Evolutionary conservation across 2,888 invertebrate genomes (phyloP).

Genomic region (Tholera decimalis): DNA sequence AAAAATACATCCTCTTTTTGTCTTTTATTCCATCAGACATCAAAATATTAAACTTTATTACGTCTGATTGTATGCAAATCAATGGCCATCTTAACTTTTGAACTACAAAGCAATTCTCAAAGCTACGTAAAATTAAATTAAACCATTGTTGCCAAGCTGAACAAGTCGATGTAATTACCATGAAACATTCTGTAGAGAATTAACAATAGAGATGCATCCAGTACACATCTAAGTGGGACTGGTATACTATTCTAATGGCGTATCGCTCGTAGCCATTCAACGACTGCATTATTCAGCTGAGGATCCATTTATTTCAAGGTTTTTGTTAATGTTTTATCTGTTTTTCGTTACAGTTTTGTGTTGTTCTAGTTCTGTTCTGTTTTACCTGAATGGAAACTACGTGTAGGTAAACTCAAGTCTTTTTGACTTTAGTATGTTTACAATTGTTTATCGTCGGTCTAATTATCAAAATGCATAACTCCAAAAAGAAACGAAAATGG

Average conservation of each 20-base stretch:
- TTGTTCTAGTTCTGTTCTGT: background rate
- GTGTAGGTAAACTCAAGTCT: background rate
- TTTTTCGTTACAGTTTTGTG: slow-evolving; percentile 8
- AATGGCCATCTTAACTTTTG: background rate
- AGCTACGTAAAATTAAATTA: slow-evolving; percentile 18
- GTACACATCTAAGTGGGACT: slow-evolving; percentile 37
- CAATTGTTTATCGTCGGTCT: no score
- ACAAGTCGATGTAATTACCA: slow-evolving; percentile 40
- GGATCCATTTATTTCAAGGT: slow-evolving; percentile 38
- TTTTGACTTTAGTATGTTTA: no score
- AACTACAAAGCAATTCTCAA: slow-evolving; percentile 11
- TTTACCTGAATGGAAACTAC: background rate
- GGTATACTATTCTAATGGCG: slow-evolving; percentile 54
- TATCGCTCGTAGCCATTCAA: slow-evolving; percentile 48
- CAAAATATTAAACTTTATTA: background rate
- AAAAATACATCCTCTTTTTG: background rate
- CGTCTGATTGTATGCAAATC: slow-evolving; percentile 5
- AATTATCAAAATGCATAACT: no score
- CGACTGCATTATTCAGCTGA: slow-evolving; percentile 43
- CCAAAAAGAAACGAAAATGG: no score
- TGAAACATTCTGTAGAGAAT: slow-evolving; percentile 42
- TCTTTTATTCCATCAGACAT: background rate
- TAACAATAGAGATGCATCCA: slow-evolving; percentile 42
- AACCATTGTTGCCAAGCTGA: slow-evolving; percentile 14
- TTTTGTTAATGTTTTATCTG: slow-evolving; percentile 27